Conservation (phyloP, 2,888 invertebrate species). For the Drosophila formosana region DNA sequence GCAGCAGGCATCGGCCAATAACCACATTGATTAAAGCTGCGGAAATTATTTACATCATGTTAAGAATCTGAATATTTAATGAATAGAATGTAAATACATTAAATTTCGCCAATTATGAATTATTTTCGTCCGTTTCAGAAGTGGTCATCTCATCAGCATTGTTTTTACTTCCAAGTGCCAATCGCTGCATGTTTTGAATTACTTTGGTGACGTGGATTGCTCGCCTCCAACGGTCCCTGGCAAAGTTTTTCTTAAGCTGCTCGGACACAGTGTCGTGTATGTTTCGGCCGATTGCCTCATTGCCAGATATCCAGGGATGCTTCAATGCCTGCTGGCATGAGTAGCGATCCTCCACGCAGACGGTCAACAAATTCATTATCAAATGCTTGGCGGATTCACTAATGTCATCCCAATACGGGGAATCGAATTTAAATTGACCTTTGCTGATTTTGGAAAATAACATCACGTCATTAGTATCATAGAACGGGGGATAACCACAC, state of each 20-base stretch:
- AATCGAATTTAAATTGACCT: neutral
- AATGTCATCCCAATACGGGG: neutral
- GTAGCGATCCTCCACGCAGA: neutral
- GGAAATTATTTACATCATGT: neutral
- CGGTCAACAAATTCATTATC: neutral
- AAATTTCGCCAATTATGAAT: too few species aligned
- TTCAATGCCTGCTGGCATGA: neutral
- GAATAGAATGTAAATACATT: neutral
- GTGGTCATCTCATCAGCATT: neutral
- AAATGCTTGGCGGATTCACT: neutral
- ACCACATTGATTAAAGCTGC: conserved; percentile 1
- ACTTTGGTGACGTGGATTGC: neutral
- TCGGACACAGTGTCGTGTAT: neutral
- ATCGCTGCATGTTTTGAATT: neutral
- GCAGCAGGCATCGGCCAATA: conserved; percentile 15
- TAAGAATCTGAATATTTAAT: neutral
- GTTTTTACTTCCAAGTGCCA: neutral
- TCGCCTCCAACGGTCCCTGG: neutral
- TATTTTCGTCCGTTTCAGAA: neutral
- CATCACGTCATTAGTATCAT: conserved; percentile 3
- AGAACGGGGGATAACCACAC: neutral
- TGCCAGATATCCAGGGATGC: neutral
- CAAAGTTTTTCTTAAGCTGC: neutral
- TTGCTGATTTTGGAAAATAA: neutral
- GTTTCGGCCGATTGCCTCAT: neutral